Percentiles rank a stretch among this genome's conserved stretches.
These are phyloP conservation scores for Perizoma affinitatum DNA, from an alignment of 2,888 invertebrate genomes.

Conservation along the genomic window DNA sequence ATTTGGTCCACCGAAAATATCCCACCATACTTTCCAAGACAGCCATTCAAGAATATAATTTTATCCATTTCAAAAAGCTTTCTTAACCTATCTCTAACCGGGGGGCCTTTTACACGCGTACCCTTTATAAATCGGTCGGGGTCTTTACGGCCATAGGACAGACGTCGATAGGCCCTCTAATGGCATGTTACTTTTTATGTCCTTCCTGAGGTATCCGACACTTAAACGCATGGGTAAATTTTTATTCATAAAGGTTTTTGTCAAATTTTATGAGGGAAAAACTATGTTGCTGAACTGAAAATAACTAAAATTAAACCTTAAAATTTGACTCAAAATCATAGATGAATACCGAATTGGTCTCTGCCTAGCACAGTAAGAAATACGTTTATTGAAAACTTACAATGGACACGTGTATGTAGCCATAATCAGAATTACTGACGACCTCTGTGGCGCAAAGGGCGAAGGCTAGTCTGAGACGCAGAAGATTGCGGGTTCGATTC, in stretches of 20 bases:
- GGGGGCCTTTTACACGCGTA: conserved; percentile 15
- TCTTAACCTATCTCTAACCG: conserved; percentile 28
- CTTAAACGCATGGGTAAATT: conserved; percentile 33
- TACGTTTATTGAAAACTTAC: too few species aligned
- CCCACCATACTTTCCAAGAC: background rate
- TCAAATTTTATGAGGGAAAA: conserved; percentile 12
- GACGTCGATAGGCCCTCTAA: conserved; percentile 43
- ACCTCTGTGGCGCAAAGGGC: too few species aligned
- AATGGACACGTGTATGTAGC: too few species aligned
- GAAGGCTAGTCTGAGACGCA: too few species aligned
- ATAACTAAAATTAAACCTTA: background rate
- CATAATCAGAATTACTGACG: too few species aligned
- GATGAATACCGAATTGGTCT: too few species aligned
- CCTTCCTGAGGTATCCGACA: conserved; percentile 35
- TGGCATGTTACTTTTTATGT: conserved; percentile 46
- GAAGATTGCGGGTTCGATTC: too few species aligned
- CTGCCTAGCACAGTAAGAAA: too few species aligned
- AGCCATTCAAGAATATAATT: conserved; percentile 18
- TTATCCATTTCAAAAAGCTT: conserved; percentile 18
- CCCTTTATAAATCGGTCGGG: conserved; percentile 39
- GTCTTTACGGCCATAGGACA: conserved; percentile 33
- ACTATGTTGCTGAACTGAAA: conserved; percentile 2
- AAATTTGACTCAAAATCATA: too few species aligned
- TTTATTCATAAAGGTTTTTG: conserved; percentile 30
- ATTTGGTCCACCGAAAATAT: conserved; percentile 8